Conservation (phyloP, 2,113 vertebrate species). For the Ciconia stormi region DNA sequence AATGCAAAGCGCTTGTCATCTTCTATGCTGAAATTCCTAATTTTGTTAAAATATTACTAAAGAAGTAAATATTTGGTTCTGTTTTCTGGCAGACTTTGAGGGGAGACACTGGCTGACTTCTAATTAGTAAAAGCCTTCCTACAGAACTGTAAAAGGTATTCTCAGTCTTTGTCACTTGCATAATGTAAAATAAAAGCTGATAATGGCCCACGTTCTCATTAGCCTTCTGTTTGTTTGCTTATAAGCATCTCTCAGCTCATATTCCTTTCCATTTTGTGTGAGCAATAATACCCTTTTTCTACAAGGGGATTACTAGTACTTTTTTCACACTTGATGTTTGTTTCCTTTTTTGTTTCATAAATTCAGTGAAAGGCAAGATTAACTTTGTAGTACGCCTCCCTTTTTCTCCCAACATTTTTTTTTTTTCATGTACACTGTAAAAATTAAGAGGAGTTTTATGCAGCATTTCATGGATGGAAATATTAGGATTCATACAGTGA, state of each 20-base stretch:
- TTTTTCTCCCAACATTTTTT: not conserved
- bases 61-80: conserved; percentile 3
- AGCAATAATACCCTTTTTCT: not conserved
- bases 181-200: not conserved
- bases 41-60: not conserved
- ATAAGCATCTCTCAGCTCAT: not conserved
- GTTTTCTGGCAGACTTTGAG: not conserved
- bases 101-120: not conserved
- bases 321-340: not conserved
- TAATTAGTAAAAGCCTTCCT: not conserved
- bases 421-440: not conserved
- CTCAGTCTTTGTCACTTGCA: not conserved
- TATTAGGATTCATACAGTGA: not conserved
- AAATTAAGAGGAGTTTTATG: not conserved
- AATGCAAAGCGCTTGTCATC: not conserved
- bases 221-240: not conserved
- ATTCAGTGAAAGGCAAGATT: not conserved
- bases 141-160: conserved; percentile 3
- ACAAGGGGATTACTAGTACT: not conserved
- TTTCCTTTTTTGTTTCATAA: not conserved
- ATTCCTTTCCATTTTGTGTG: not conserved
- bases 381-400: not conserved
- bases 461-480: not conserved
- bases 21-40: not conserved
- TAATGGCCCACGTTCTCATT: not conserved